These are phyloP conservation scores for Falco cherrug DNA, from an alignment of 2,797 vertebrate genomes.

Conservation along the genomic window DNA sequence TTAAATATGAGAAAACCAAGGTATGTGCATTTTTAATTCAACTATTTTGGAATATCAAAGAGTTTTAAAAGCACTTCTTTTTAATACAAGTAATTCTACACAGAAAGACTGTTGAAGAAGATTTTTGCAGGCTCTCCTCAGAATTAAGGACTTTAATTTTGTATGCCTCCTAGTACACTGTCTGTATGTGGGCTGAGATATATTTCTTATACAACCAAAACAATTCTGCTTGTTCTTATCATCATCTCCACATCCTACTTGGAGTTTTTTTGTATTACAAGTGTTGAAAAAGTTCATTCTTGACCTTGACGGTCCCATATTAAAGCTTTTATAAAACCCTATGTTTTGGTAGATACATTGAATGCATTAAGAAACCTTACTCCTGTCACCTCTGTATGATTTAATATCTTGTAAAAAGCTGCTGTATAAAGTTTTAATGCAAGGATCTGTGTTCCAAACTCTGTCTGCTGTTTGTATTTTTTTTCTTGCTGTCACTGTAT, in stretches of 20 bases:
- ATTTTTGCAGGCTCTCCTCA: neutral
- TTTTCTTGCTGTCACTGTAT: neutral
- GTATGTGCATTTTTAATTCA: neutral
- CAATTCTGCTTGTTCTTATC: neutral
- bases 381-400: neutral
- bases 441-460: neutral
- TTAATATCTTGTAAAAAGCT: neutral
- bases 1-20: neutral
- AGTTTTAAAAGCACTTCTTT: neutral
- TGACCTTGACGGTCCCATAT: neutral
- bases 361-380: neutral
- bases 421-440: neutral
- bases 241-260: neutral
- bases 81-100: neutral
- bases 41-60: neutral
- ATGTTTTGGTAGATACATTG: neutral
- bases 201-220: neutral
- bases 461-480: neutral
- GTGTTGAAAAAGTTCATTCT: neutral
- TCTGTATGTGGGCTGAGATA: neutral
- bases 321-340: neutral
- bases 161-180: neutral
- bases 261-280: neutral
- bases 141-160: constrained; percentile 1
- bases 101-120: neutral